Evolutionary conservation across 1,140 invertebrate genomes (phyloP).

Genomic region (Oreohelix idahoensis): DNA sequence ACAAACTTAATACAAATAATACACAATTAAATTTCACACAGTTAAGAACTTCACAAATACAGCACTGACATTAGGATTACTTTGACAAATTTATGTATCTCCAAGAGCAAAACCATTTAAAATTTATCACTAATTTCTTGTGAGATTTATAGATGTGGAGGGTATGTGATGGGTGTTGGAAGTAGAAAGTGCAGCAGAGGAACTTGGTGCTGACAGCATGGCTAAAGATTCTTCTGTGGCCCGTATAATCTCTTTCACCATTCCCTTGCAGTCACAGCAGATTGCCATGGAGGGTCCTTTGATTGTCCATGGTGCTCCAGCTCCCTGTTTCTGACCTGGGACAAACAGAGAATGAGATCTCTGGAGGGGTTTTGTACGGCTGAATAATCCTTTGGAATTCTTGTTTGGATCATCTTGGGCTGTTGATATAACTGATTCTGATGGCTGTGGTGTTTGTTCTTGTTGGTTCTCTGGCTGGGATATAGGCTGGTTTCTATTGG

Average conservation of each 20-base stretch:
- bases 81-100: neutral
- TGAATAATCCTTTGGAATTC: conserved; percentile 48
- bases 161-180: neutral
- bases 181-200: neutral
- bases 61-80: neutral
- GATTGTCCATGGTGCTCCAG: conserved; percentile 75
- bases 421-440: conserved; percentile 31
- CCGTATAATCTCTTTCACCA: conserved; percentile 92
- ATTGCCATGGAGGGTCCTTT: conserved; percentile 88
- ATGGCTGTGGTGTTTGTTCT: neutral
- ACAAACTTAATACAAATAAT: no score
- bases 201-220: conserved; percentile 15
- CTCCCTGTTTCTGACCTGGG: conserved; percentile 57
- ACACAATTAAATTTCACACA: no score
- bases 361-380: conserved; percentile 70
- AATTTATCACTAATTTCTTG: neutral
- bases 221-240: conserved; percentile 64
- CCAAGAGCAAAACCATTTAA: neutral
- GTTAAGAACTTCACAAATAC: no score
- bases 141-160: neutral
- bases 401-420: conserved; percentile 12
- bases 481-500: neutral
- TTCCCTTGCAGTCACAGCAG: conserved; percentile 93
- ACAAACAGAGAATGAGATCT: conserved; percentile 47
- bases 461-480: conserved; percentile 22